Conservation (phyloP, 2,113 vertebrate genomes). For the Podarcis raffonei region DNA sequence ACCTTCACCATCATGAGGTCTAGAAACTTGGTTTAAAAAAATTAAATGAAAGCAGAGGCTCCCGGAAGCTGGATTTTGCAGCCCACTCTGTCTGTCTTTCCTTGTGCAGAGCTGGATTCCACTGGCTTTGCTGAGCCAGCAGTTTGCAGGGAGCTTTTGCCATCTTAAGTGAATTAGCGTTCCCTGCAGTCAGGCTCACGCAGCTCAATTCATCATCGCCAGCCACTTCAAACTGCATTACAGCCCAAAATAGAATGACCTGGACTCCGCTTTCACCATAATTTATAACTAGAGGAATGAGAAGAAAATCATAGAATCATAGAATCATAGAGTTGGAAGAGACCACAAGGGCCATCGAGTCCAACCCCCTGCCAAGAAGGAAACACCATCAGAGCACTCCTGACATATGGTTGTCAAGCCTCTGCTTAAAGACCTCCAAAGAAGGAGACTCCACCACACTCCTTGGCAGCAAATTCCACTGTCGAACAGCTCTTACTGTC, state of each 20-base stretch:
- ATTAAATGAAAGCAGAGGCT: neutral
- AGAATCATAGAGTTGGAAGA: too few relatives aligned
- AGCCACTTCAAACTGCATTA: slow-evolving; percentile 37
- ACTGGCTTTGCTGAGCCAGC: slow-evolving; percentile 43
- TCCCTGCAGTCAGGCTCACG: slow-evolving; percentile 40
- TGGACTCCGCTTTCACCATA: slow-evolving; percentile 27
- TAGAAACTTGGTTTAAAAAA: neutral
- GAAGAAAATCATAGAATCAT: too few relatives aligned
- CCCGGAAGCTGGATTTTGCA: neutral
- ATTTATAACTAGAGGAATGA: slow-evolving; percentile 32
- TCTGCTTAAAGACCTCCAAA: too few relatives aligned
- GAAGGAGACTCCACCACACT: too few relatives aligned
- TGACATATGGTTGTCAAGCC: too few relatives aligned
- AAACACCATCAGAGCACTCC: too few relatives aligned
- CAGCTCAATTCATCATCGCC: slow-evolving; percentile 32
- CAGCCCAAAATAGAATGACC: slow-evolving; percentile 39
- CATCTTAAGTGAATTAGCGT: slow-evolving; percentile 47
- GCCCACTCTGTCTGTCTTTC: neutral
- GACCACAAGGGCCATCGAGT: too few relatives aligned
- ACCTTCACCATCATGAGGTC: too few relatives aligned
- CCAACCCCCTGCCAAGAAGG: too few relatives aligned
- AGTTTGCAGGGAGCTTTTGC: slow-evolving; percentile 41
- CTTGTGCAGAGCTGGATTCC: slow-evolving; percentile 6
- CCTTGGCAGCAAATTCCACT: too few relatives aligned
- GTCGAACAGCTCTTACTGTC: too few relatives aligned